These are phyloP conservation scores for Chlamydotis undulata DNA, from an alignment of 2,113 vertebrate species.

Conservation along the genomic window DNA sequence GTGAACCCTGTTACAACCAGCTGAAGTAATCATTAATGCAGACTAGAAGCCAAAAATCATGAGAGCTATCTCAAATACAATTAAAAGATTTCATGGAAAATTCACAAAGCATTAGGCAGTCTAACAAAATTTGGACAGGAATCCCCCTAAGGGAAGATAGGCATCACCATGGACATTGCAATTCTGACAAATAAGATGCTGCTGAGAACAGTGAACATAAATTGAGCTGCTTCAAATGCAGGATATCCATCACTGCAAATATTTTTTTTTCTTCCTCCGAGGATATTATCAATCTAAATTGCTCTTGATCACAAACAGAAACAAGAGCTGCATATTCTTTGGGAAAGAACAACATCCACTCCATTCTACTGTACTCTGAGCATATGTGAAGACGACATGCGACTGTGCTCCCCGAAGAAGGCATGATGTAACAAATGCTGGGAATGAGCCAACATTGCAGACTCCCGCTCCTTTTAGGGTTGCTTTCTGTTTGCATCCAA, in stretches of 20 bases:
- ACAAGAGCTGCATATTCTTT: not conserved
- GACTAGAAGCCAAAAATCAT: not conserved
- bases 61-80: not conserved
- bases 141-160: not conserved
- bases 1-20: not conserved
- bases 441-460: not conserved
- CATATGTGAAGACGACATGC: not conserved
- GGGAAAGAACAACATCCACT: not conserved
- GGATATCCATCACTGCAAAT: not conserved
- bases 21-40: not conserved
- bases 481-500: not conserved
- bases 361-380: not conserved
- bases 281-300: not conserved
- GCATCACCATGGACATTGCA: not conserved
- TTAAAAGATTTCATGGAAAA: not conserved
- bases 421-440: not conserved
- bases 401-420: not conserved
- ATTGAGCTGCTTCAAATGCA: not conserved
- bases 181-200: not conserved
- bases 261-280: not conserved
- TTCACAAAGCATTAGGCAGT: not conserved
- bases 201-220: not conserved
- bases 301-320: not conserved
- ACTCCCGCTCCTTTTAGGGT: constrained; percentile 23
- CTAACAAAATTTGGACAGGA: not conserved